A percentile compares a stretch with the other conserved stretches of the same genome.
Conservation (phyloP, 2,888 invertebrate genomes). For the Omphaloscelis lunosa region DNA sequence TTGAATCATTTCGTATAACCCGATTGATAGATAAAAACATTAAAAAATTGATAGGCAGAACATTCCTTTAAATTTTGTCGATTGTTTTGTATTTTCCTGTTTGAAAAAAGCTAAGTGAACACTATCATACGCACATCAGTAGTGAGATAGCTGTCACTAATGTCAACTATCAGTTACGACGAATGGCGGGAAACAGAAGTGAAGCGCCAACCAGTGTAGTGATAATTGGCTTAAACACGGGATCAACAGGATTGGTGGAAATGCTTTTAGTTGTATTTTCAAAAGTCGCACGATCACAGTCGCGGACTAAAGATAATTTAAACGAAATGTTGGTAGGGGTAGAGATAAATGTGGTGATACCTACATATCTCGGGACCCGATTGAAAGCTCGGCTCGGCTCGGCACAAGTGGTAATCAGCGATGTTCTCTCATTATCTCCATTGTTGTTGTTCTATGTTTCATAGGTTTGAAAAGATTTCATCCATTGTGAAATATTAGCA, state of each 20-base stretch:
- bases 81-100: too few species aligned
- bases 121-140: not conserved
- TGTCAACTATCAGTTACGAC: not conserved
- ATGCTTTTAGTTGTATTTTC: not conserved
- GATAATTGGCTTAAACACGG: not conserved
- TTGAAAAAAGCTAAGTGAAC: too few species aligned
- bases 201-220: not conserved
- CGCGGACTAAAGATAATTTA: not conserved
- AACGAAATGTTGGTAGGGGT: not conserved
- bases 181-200: not conserved
- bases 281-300: not conserved
- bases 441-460: constrained; percentile 24
- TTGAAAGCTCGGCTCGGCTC: constrained; percentile 5
- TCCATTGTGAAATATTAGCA: constrained; percentile 8
- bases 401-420: constrained; percentile 5
- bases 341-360: not conserved
- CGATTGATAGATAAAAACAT: too few species aligned
- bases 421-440: constrained; percentile 14
- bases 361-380: constrained; percentile 8
- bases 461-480: constrained; percentile 22
- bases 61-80: too few species aligned
- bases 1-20: too few species aligned
- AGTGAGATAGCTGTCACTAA: not conserved
- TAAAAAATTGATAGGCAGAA: too few species aligned
- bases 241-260: not conserved